phyloP scores from a whole-genome alignment of 2,797 vertebrate genomes.

The Gambelia wislizenii region DNA sequence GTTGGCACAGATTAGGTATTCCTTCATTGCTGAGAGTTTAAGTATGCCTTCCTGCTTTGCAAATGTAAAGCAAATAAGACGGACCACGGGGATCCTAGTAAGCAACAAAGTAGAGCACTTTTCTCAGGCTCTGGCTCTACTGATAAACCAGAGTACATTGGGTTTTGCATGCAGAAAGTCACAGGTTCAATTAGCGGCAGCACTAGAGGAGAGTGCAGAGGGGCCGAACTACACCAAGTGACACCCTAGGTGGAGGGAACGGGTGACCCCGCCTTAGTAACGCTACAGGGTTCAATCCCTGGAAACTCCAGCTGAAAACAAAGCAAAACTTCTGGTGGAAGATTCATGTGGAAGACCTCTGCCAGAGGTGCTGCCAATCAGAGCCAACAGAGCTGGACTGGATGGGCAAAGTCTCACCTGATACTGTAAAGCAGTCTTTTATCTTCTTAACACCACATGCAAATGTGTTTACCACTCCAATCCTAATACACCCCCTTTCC shows the following conservation, averaged over 20 bases:
- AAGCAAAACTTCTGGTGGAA: background rate
- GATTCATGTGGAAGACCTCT: background rate
- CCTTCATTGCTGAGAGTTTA: background rate
- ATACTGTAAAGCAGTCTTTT: background rate
- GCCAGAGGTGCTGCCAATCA: background rate
- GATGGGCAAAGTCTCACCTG: background rate
- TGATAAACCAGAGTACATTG: background rate
- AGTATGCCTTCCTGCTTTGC: background rate
- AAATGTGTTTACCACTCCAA: background rate
- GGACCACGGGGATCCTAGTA: too few species aligned
- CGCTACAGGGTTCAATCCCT: too few species aligned
- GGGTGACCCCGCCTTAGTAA: too few species aligned
- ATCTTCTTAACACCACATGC: background rate
- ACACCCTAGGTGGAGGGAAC: too few species aligned
- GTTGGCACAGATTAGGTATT: background rate
- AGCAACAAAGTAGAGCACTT: too few species aligned
- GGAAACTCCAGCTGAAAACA: background rate
- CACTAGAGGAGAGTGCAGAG: too few species aligned
- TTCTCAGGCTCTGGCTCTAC: too few species aligned
- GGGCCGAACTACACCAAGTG: too few species aligned
- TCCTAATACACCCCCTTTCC: background rate
- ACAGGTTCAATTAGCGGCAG: too few species aligned
- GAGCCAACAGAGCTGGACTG: background rate
- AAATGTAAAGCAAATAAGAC: background rate
- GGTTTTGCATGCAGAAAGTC: background rate